Evolutionary conservation across 2,113 vertebrate genomes (phyloP), one percentile per base, ranked within the genome.

Genomic region (Electrona antarctica): DNA sequence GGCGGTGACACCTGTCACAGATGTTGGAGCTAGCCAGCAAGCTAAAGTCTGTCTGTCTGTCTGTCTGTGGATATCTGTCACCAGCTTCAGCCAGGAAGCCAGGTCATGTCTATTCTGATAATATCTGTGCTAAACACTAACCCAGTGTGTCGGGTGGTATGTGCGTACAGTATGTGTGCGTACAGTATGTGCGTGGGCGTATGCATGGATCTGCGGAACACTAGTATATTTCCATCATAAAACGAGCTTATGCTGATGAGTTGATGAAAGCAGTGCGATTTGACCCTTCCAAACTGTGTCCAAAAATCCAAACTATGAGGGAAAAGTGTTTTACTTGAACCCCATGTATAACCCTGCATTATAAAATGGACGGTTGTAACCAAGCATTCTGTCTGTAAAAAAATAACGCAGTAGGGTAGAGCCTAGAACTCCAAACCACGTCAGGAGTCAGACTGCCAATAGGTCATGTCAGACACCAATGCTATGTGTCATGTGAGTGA

Each of bases 1-100:
- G 69, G 68, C 85, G 74, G 76, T 73, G 87, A 90, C 87, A 90
- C 82, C 87, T 91, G 90, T 89, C 87, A 89, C 78, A 82, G 79
- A 85, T 80, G 82, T 63, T 83, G 76, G 59, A 78, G 77, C 77
- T 64, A 77, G 73, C 82, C 85, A 85, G 73, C 41, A 57, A 87
- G 70, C 69, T 83, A 73, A 41, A 41, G 67, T 83, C 73, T 74
- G 69, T 76, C 85, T 8, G 47, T 83, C 78, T 77, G 81, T 82
- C 77, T 59, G 52, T 54, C 52, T 13, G 70, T 63, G 68, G 66
- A 60, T 78, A 79, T 86, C 79, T 82, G 84, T 90, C 85, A 86
- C 63, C 58, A 73, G 82, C 49, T 73, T 57, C 69, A 79, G 74
- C 69, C 69, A 51, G 65, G 65, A 71, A 79, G 74, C 79, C 63